Evolutionary conservation across 2,888 invertebrate species (phyloP).

Genomic region (Coenonympha glycerion): DNA sequence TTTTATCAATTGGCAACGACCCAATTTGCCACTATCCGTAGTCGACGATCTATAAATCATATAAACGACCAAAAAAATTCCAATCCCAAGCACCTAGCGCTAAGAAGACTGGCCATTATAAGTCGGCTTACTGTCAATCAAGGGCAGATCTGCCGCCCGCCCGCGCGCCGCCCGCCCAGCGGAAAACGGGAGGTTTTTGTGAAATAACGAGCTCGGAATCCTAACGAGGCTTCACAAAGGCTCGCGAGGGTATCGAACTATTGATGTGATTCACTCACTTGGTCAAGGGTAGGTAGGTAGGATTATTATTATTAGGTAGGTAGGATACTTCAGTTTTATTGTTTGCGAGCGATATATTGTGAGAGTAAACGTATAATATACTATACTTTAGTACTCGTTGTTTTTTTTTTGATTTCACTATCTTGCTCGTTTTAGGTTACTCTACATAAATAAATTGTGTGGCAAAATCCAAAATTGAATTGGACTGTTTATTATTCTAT

Average conservation of each 20-base stretch:
- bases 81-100: not conserved
- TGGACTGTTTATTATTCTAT: too few relatives aligned
- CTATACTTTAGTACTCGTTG: too few relatives aligned
- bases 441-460: too few relatives aligned
- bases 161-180: not conserved
- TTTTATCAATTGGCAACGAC: too few relatives aligned
- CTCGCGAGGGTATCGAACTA: not conserved
- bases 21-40: not conserved
- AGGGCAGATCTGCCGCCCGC: not conserved
- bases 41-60: slow-evolving; percentile 3
- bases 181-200: slow-evolving; percentile 4
- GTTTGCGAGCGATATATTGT: too few relatives aligned
- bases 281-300: not conserved
- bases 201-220: slow-evolving; percentile 11
- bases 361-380: too few relatives aligned
- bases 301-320: too few relatives aligned
- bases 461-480: too few relatives aligned
- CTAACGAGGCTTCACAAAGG: slow-evolving; percentile 14
- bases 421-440: too few relatives aligned
- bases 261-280: slow-evolving; percentile 1
- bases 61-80: not conserved
- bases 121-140: slow-evolving; percentile 21
- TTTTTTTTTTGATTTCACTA: too few relatives aligned
- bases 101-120: slow-evolving; percentile 13
- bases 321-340: too few relatives aligned